These are phyloP conservation scores for Cheilinus undulatus DNA, from an alignment of 2,113 vertebrate species.

Conservation along the genomic window DNA sequence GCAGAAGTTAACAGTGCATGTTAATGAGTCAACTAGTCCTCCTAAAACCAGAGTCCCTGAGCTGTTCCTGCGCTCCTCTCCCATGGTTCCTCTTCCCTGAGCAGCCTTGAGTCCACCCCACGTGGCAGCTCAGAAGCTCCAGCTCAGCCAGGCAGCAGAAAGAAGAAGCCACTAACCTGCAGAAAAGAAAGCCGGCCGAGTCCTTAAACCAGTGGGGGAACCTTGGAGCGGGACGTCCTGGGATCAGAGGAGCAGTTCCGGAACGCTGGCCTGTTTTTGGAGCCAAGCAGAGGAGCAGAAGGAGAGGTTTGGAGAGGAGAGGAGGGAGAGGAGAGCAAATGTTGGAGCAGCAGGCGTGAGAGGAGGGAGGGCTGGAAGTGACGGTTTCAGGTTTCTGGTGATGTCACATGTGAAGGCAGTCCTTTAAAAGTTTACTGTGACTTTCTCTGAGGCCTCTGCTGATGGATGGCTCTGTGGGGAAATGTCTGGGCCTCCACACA, in stretches of 20 bases:
- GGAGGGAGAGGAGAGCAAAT: constrained; percentile 66
- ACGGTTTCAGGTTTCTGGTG: constrained; percentile 80
- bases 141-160: constrained; percentile 9
- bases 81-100: constrained; percentile 31
- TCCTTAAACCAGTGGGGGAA: constrained; percentile 4
- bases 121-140: constrained; percentile 42
- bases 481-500: not conserved
- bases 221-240: constrained; percentile 33
- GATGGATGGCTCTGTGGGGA: constrained; percentile 29
- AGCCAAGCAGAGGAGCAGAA: constrained; percentile 45
- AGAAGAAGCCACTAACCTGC: constrained; percentile 52
- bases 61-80: not conserved
- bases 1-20: no score
- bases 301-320: constrained; percentile 56
- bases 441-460: constrained; percentile 16
- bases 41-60: constrained; percentile 4
- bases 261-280: constrained; percentile 39
- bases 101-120: constrained; percentile 41
- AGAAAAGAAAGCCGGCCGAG: constrained; percentile 27
- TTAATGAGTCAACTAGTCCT: not conserved
- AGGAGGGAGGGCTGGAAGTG: constrained; percentile 44
- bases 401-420: constrained; percentile 77
- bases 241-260: not conserved
- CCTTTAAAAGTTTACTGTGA: constrained; percentile 36
- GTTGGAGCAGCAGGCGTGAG: constrained; percentile 22